Evolutionary conservation across 2,888 invertebrate species (phyloP).

Genomic region (Leptinotarsa peninsularis): DNA sequence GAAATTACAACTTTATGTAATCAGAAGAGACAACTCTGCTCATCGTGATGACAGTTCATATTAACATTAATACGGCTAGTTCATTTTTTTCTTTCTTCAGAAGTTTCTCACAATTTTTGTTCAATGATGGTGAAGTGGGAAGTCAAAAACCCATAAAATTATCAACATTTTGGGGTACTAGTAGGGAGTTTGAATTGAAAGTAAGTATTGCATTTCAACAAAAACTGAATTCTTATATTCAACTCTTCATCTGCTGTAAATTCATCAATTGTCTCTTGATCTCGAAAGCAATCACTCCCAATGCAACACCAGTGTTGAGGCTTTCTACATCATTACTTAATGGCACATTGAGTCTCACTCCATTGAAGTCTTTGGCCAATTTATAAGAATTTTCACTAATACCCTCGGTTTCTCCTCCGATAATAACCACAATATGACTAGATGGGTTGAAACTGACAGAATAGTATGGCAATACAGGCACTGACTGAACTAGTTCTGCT

Average conservation of each 20-base stretch:
- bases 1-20: too few species aligned
- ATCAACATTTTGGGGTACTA: too few species aligned
- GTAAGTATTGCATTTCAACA: background rate
- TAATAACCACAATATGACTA: slow-evolving; percentile 75
- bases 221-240: background rate
- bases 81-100: too few species aligned
- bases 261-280: slow-evolving; percentile 73
- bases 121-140: too few species aligned
- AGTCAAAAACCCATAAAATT: too few species aligned
- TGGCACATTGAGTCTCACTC: slow-evolving; percentile 82
- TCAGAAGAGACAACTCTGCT: too few species aligned
- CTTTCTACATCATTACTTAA: slow-evolving; percentile 83
- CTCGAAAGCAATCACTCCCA: slow-evolving; percentile 88
- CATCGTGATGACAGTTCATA: too few species aligned
- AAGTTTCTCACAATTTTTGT: too few species aligned
- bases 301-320: slow-evolving; percentile 85
- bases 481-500: slow-evolving; percentile 29
- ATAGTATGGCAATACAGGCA: slow-evolving; percentile 70
- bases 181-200: too few species aligned
- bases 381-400: slow-evolving; percentile 80
- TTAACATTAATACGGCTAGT: too few species aligned
- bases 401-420: slow-evolving; percentile 92
- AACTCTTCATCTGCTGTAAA: slow-evolving; percentile 1
- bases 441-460: slow-evolving; percentile 69
- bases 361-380: slow-evolving; percentile 71